phyloP scores from a whole-genome alignment of 2,797 vertebrate species.

The Chelmon rostratus region DNA sequence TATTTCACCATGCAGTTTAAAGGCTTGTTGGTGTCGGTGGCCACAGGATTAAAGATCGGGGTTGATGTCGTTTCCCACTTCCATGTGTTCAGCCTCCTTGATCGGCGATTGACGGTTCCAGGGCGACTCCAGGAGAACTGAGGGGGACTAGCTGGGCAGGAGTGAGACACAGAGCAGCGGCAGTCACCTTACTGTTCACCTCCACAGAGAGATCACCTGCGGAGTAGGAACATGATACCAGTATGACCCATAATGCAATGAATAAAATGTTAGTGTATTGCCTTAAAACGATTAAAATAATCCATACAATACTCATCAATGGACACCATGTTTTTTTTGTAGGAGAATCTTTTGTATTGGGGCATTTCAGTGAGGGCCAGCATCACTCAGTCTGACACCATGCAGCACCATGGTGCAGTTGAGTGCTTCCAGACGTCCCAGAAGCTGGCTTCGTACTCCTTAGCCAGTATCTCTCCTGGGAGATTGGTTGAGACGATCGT shows the following conservation, averaged over 20 bases:
- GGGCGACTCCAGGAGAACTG: constrained; percentile 24
- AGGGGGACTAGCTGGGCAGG: constrained; percentile 16
- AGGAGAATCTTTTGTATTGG: constrained; percentile 9
- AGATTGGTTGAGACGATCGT: constrained; percentile 7
- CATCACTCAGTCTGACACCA: constrained; percentile 11
- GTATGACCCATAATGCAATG: background rate
- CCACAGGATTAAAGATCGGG: background rate
- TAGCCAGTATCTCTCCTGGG: background rate
- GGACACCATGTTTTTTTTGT: background rate
- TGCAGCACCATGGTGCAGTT: constrained; percentile 42
- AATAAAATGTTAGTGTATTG: background rate
- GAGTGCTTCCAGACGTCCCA: background rate
- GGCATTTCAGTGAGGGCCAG: constrained; percentile 30
- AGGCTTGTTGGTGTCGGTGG: background rate
- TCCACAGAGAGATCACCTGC: background rate
- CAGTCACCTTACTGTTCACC: background rate
- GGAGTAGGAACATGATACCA: background rate
- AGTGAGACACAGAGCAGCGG: constrained; percentile 38
- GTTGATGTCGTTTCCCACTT: constrained; percentile 15
- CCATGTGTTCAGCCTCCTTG: constrained; percentile 2
- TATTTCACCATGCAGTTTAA: constrained; percentile 31
- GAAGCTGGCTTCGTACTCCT: constrained; percentile 15
- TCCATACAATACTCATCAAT: constrained; percentile 15
- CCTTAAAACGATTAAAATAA: background rate
- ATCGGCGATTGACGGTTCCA: fast-evolving